Conservation (phyloP, 1,140 invertebrate genomes). For the Solen grandis region DNA sequence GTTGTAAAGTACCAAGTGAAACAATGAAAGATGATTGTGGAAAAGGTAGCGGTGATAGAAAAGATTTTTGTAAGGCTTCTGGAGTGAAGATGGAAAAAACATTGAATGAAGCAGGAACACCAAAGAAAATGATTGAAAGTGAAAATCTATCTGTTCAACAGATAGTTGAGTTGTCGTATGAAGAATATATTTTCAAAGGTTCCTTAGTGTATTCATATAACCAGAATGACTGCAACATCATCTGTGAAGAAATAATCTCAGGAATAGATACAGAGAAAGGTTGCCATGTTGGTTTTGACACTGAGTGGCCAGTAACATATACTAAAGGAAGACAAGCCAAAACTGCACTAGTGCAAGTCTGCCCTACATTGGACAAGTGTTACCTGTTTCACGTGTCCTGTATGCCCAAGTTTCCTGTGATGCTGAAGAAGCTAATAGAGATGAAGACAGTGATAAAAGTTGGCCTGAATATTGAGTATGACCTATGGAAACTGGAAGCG, state of each 20-base stretch:
- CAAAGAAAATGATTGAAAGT: not conserved
- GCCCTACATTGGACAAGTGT: slow-evolving; percentile 44
- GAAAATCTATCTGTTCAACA: slow-evolving; percentile 24
- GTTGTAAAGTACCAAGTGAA: not conserved
- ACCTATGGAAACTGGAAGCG: slow-evolving; percentile 65
- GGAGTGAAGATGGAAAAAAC: not conserved
- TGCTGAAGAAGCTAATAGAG: slow-evolving; percentile 55
- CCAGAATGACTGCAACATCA: slow-evolving; percentile 59
- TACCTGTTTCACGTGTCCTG: slow-evolving; percentile 65
- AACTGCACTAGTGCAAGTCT: slow-evolving; percentile 63
- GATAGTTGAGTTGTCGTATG: slow-evolving; percentile 39
- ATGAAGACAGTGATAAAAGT: slow-evolving; percentile 58
- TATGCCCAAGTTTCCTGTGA: slow-evolving; percentile 58
- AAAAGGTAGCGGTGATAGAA: not conserved
- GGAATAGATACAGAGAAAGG: slow-evolving; percentile 12
- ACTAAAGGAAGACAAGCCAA: slow-evolving; percentile 58
- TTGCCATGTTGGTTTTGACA: slow-evolving; percentile 62
- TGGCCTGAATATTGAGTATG: slow-evolving; percentile 59
- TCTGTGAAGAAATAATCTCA: slow-evolving; percentile 63
- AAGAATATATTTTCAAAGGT: slow-evolving; percentile 59
- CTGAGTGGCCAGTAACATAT: slow-evolving; percentile 67
- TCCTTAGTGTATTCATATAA: slow-evolving; percentile 60
- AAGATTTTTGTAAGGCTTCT: not conserved
- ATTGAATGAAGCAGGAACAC: not conserved
- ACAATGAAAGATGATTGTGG: not conserved